Evolutionary conservation across 2,888 invertebrate species (phyloP), one percentile per base, ranked within the genome.

Genomic region (Tetramorium bicarinatum): DNA sequence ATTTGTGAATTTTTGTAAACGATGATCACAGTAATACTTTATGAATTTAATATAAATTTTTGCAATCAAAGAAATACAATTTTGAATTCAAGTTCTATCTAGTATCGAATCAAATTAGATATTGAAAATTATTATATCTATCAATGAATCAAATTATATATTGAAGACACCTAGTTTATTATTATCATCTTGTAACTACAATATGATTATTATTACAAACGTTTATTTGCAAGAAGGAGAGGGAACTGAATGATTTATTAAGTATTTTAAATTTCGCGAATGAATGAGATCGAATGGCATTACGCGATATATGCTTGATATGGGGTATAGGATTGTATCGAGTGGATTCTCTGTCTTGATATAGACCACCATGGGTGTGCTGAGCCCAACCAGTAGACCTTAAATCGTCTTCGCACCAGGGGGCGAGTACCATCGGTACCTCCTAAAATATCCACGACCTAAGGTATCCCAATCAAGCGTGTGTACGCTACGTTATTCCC

Each of bases 341-440:
- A 92, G 88, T 86, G 89, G 88, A 86, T 86, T 87, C 88, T 92
- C 88, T 91, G 91, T 91, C 91, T 92, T 89, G 92, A 93, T 92
- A 92, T 92, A 92, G 93, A 92, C 92, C 92, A 92, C 92, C 93
- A 87, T 91, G 92, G 90, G 91, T 88, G 92, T 90, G 91, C 85
- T 85, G 87, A 85, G 85, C 91, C 91, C 90, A 88, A 91, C 91
- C 92, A 91, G 93, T 93, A 90, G 94, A 92, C 92, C 89, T 91
- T 94, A 94, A 94, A 94, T 94, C 94, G 93, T 94, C 91, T 89
- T 93, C 94, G 84, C 94, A 92, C 91, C 93, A 88, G 94, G 94
- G 92, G 93, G 90, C 91, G 87, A 91, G 88, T 91, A 89, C 89
- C 89, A 89, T 90, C 89, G 89, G 91, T 92, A 91, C 90, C 90